phyloP scores from a whole-genome alignment of 2,888 invertebrate species.

The Nipponacmea schrenckii region DNA sequence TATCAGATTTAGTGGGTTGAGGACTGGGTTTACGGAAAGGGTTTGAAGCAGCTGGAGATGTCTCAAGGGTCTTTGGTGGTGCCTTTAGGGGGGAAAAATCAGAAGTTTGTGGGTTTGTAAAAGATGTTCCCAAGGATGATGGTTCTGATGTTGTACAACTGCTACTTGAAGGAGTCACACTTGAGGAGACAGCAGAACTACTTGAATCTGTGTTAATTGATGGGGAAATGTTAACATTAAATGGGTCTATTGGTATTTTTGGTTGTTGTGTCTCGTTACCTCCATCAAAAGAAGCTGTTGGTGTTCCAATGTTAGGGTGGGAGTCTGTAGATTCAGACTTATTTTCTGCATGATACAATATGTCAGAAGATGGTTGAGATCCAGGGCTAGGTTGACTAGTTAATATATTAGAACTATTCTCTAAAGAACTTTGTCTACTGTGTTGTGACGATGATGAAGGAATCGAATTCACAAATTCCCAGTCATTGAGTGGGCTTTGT shows the following conservation, averaged over 20 bases:
- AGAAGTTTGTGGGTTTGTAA: neutral
- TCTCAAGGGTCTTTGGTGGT: neutral
- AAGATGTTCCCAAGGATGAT: neutral
- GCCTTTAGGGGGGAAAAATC: neutral
- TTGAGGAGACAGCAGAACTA: neutral
- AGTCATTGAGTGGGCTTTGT: slow-evolving; percentile 40
- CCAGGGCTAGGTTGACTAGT: neutral
- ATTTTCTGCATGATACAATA: too few species aligned
- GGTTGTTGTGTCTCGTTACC: neutral
- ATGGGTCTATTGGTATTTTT: neutral
- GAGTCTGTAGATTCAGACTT: too few species aligned
- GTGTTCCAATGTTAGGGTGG: too few species aligned
- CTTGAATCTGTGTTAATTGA: neutral
- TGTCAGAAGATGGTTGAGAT: neutral
- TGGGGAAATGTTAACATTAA: neutral
- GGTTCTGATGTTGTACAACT: neutral
- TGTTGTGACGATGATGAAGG: slow-evolving; percentile 17
- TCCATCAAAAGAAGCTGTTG: too few species aligned
- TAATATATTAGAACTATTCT: slow-evolving; percentile 12
- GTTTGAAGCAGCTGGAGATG: neutral
- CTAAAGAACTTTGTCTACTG: slow-evolving; percentile 32
- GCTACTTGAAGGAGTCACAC: neutral
- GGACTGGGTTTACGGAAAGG: neutral
- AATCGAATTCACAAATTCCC: slow-evolving; percentile 46
- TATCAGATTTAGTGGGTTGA: neutral